Conservation (phyloP, 2,888 invertebrate species). For the Ptychoptera albimana region DNA sequence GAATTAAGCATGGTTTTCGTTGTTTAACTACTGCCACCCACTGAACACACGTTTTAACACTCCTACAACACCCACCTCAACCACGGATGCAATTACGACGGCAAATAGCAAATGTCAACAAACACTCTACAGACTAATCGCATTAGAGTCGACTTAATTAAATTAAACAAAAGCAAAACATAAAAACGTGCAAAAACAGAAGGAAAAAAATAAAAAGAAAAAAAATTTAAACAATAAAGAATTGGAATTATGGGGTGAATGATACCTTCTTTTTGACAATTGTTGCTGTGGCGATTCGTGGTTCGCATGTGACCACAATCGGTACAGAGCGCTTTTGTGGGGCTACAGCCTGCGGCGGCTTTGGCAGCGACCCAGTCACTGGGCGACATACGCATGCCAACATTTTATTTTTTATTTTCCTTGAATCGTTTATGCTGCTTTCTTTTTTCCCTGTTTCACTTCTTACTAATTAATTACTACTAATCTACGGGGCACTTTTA, state of each 20-base stretch:
- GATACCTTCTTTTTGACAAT: conserved; percentile 15
- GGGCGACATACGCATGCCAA: conserved; percentile 31
- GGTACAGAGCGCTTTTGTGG: conserved; percentile 17
- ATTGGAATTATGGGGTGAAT: background rate
- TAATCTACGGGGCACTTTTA: conserved; percentile 3
- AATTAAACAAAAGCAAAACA: too few relatives aligned
- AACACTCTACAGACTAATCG: too few relatives aligned
- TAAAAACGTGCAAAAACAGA: too few relatives aligned
- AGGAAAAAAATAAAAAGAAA: too few relatives aligned
- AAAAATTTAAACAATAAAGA: too few relatives aligned
- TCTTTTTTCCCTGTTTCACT: background rate
- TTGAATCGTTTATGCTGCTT: background rate
- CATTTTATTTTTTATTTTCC: conserved; percentile 15
- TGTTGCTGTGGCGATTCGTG: conserved; percentile 19
- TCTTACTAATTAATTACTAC: conserved; percentile 1
- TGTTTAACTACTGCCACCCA: too few relatives aligned
- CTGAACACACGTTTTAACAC: too few relatives aligned
- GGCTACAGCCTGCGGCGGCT: conserved; percentile 25
- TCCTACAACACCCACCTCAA: too few relatives aligned
- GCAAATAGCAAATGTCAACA: too few relatives aligned
- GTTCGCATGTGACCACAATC: conserved; percentile 28
- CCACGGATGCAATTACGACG: too few relatives aligned
- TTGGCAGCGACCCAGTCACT: conserved; percentile 29
- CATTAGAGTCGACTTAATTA: too few relatives aligned
- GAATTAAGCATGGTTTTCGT: too few relatives aligned